Percentiles rank a stretch among this genome's conserved stretches.
These are phyloP conservation scores for Myopa tessellatipennis DNA, from an alignment of 2,888 invertebrate genomes.

Conservation along the genomic window DNA sequence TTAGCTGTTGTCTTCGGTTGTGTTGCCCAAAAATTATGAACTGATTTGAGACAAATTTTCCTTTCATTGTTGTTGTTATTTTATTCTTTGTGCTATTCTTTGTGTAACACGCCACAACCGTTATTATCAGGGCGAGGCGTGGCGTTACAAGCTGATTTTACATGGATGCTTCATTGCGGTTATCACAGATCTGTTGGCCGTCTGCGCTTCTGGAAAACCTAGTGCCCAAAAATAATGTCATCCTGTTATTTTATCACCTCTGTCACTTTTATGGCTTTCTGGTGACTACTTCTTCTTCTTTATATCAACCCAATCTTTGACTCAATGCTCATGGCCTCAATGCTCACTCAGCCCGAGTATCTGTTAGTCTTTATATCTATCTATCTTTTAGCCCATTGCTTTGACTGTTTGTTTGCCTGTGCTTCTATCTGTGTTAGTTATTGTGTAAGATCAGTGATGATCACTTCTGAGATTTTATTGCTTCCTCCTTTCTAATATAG, in stretches of 20 bases:
- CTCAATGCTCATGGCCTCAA: conserved; percentile 39
- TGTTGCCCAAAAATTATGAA: conserved; percentile 31
- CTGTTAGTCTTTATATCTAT: no score
- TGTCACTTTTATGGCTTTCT: conserved; percentile 51
- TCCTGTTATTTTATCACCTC: conserved; percentile 63
- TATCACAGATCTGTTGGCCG: not conserved
- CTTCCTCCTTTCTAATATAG: conserved; percentile 53
- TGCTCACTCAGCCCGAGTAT: not conserved
- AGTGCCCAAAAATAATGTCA: conserved; percentile 56
- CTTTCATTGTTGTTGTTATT: conserved; percentile 50
- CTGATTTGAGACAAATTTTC: conserved; percentile 36
- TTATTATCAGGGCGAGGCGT: conserved; percentile 43
- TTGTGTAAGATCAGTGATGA: conserved; percentile 57
- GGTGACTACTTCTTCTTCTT: conserved; percentile 15
- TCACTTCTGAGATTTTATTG: conserved; percentile 57
- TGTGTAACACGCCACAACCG: conserved; percentile 59
- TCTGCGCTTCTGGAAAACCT: conserved; percentile 35
- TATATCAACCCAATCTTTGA: conserved; percentile 39
- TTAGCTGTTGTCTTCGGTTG: conserved; percentile 20
- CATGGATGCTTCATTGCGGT: not conserved
- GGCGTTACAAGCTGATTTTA: conserved; percentile 13
- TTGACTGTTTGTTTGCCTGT: no score
- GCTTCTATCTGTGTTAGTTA: not conserved
- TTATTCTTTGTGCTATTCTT: conserved; percentile 43
- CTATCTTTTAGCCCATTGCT: no score